These are phyloP conservation scores for Chrysolina haemoptera DNA, from an alignment of 2,888 invertebrate genomes.

Conservation along the genomic window DNA sequence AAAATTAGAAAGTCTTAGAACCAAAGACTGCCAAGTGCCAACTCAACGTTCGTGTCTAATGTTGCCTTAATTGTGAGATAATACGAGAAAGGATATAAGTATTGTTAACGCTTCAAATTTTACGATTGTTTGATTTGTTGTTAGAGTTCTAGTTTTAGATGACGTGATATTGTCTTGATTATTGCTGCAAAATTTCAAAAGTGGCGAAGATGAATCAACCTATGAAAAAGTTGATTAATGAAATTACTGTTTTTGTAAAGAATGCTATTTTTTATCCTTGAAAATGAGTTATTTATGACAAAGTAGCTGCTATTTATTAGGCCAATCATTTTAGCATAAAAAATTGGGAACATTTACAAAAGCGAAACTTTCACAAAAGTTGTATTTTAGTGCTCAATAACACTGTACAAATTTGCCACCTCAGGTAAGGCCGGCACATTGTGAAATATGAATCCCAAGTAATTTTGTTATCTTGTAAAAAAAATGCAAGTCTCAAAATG, in stretches of 20 bases:
- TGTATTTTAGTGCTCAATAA: too few species aligned
- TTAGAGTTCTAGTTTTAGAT: neutral
- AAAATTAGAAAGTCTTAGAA: slow-evolving; percentile 26
- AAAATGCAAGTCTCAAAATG: too few species aligned
- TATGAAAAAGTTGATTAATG: neutral
- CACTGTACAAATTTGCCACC: too few species aligned
- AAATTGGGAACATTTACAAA: too few species aligned
- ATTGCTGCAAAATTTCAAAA: neutral
- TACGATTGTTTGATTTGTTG: slow-evolving; percentile 47
- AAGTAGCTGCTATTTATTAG: too few species aligned
- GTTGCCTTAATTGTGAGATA: slow-evolving; percentile 55
- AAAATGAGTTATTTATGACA: neutral
- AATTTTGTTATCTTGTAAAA: too few species aligned
- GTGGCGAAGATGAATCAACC: neutral
- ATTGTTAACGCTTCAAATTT: slow-evolving; percentile 57
- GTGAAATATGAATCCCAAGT: too few species aligned
- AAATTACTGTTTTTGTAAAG: too few species aligned
- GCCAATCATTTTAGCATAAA: too few species aligned
- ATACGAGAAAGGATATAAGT: slow-evolving; percentile 43
- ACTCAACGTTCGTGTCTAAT: slow-evolving; percentile 49
- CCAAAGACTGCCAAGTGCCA: slow-evolving; percentile 57
- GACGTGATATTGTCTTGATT: neutral
- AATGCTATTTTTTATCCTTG: neutral
- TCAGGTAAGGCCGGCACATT: too few species aligned
- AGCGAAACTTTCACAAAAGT: too few species aligned